phyloP scores from a whole-genome alignment of 2,797 vertebrate species.

The Anomalospiza imberbis region DNA sequence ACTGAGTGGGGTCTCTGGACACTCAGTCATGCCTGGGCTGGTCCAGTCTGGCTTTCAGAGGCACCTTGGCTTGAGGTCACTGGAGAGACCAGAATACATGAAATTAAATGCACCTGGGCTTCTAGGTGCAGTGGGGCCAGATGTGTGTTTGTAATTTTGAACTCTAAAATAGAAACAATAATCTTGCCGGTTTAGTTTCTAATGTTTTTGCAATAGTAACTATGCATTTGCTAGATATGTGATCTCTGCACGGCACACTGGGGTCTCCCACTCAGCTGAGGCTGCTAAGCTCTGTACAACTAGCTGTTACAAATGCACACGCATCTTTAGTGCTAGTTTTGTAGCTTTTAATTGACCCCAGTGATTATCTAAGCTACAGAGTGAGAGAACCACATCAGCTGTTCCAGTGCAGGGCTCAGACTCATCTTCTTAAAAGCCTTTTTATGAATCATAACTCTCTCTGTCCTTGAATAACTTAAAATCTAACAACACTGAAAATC shows the following conservation, averaged over 20 bases:
- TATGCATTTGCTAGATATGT: not conserved
- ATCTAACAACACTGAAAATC: not conserved
- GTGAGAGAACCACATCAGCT: not conserved
- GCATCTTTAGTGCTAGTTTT: not conserved
- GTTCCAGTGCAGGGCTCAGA: not conserved
- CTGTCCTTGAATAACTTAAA: conserved; percentile 31
- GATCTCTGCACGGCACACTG: not conserved
- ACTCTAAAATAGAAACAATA: not conserved
- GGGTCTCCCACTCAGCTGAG: not conserved
- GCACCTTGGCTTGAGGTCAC: not conserved
- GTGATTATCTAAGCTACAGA: not conserved
- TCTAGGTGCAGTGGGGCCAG: not conserved
- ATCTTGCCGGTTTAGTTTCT: not conserved
- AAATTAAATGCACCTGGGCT: not conserved
- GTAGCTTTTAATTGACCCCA: not conserved
- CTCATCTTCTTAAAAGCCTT: conserved; percentile 47
- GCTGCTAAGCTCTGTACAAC: not conserved
- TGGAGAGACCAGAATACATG: not conserved
- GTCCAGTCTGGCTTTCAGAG: not conserved
- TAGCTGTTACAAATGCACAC: not conserved
- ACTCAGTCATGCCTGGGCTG: not conserved
- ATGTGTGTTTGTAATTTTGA: not conserved
- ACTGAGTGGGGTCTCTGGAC: not conserved
- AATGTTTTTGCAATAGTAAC: not conserved
- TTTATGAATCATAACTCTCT: conserved; percentile 47